Evolutionary conservation across 2,113 vertebrate genomes (phyloP).

Genomic region (Tiliqua scincoides): DNA sequence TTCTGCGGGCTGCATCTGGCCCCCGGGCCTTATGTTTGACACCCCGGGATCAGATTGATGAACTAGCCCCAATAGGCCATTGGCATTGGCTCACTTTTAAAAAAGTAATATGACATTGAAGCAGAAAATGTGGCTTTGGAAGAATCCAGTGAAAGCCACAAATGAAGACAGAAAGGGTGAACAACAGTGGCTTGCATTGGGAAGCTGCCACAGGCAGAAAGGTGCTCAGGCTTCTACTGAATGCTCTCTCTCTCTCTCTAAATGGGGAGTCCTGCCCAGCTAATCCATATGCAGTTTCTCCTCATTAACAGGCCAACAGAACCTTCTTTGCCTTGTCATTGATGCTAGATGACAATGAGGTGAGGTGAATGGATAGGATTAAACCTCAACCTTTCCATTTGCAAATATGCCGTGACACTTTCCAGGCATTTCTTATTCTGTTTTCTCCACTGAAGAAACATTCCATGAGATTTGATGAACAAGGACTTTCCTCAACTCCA

Average conservation of each 20-base stretch:
- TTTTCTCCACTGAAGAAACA: not conserved
- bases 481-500: not conserved
- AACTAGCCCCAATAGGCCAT: too few relatives aligned
- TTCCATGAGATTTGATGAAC: fast-evolving
- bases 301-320: fast-evolving
- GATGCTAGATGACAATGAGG: not conserved
- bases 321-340: not conserved
- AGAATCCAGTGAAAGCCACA: not conserved
- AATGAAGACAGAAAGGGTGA: not conserved
- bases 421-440: not conserved
- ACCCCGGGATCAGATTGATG: too few relatives aligned
- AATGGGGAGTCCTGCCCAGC: not conserved
- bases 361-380: not conserved
- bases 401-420: not conserved
- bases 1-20: too few relatives aligned
- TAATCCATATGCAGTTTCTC: not conserved
- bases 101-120: too few relatives aligned
- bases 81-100: too few relatives aligned
- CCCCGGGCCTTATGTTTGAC: too few relatives aligned
- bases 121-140: too few relatives aligned
- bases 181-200: not conserved
- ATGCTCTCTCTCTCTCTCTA: not conserved
- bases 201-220: not conserved
- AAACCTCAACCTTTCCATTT: not conserved
- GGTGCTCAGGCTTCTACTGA: not conserved